phyloP scores from a whole-genome alignment of 2,888 invertebrate genomes.

The Mycalesis mineus region DNA sequence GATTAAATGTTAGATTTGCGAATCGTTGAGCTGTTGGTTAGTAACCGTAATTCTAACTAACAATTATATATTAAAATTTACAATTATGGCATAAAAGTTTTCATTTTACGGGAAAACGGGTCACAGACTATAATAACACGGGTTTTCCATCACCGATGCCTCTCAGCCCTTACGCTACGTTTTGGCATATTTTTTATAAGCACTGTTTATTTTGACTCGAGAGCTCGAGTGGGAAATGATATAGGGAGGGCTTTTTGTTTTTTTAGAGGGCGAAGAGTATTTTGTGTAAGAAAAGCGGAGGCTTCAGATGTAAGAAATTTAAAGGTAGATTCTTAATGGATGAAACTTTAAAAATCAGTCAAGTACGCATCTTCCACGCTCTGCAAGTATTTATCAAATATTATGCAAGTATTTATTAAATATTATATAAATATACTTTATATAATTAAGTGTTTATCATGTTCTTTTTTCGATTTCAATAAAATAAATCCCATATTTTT shows the following conservation, averaged over 20 bases:
- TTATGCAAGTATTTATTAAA: too few relatives aligned
- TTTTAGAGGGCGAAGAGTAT: background rate
- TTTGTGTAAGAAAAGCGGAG: background rate
- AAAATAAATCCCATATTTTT: too few relatives aligned
- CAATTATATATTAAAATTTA: too few relatives aligned
- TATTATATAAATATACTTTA: too few relatives aligned
- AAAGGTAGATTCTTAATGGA: background rate
- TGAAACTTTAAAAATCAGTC: too few relatives aligned
- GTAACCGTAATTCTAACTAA: too few relatives aligned
- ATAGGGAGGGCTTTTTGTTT: background rate
- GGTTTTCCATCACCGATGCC: conserved; percentile 30
- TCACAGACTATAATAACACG: conserved; percentile 25
- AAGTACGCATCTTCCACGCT: too few relatives aligned
- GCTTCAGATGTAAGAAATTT: background rate
- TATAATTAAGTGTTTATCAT: too few relatives aligned
- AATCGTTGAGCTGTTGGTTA: too few relatives aligned
- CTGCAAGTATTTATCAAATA: too few relatives aligned
- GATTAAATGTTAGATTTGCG: too few relatives aligned
- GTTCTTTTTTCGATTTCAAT: too few relatives aligned
- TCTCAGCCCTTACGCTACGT: conserved; percentile 24
- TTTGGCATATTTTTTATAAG: conserved; percentile 25
- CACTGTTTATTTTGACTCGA: conserved; percentile 13
- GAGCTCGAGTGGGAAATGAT: background rate
- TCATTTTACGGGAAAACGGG: conserved; percentile 22
- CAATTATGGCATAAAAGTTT: background rate